Base-by-base conservation (phyloP, 2,888 invertebrate species). In the Macrosiphum euphorbiae region DNA sequence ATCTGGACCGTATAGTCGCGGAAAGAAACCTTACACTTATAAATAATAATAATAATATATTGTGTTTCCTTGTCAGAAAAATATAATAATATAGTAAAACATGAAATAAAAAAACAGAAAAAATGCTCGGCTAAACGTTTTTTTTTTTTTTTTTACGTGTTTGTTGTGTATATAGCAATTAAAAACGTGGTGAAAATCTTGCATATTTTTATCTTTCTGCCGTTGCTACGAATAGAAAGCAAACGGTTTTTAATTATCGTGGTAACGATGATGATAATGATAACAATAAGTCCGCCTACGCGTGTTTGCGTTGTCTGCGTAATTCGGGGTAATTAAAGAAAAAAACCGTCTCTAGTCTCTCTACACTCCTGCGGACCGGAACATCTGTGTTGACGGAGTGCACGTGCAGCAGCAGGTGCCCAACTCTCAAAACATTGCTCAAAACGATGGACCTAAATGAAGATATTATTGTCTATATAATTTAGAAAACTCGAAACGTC, bases 21-120 rank as follows among this genome's bases (percentile, higher is more conserved):
- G 26, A 93, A 89, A 89, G 92, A 89, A 93, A 93, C 92, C 55
- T 84, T 93, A 92, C 88, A 88, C 88, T 88, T 24, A 55, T 35
- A 88, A n/a, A 91, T 52, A 84, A 84, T 55, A 85, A 28, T 55
- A 86, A 44, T 44, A 55, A 52, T 91, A 91, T 86, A 86, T 86
- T 20, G 41, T 44, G 88, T 88, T 88, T 67, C 58, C 50, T 67
- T 28, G 50, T 52, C 41, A 4, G 52, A 26, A 16, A 88, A 61
- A 52, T 61, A 67, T 88, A 87, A 58, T 91, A 58, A 91, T 86
- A 86, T 20, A 61, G 7, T n/a, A 20, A 86, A n/a, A 58, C 16
- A 67, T 41, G 28, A 84, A 88, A 55, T 24, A 20, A 91, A 16
- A 16, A 86, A 44, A 58, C 24, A 85, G 44, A 58, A 55, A 90